Conservation (phyloP, 2,888 invertebrate genomes). For the Philereme vetulata region DNA sequence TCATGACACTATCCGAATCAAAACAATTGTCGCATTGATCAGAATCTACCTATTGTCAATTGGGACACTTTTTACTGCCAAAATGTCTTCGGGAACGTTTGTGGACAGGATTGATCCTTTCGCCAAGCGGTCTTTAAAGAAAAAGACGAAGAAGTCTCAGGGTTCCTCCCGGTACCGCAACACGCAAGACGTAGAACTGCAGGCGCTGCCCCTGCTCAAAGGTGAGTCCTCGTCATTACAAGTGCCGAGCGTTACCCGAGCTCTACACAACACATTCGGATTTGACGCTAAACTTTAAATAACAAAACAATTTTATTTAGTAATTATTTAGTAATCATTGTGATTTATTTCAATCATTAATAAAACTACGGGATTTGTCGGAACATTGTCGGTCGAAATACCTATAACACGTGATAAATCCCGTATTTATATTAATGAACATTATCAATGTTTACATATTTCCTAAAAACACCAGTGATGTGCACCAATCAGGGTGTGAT, state of each 20-base stretch:
- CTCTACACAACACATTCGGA: conserved; percentile 11
- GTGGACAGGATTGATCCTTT: conserved; percentile 99
- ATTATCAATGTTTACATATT: conserved; percentile 10
- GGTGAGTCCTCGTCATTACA: conserved; percentile 84
- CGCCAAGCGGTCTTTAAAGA: conserved; percentile 98
- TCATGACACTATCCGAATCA: conserved; percentile 81
- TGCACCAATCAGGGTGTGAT: background rate
- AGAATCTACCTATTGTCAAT: conserved; percentile 78
- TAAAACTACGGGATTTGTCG: too few relatives aligned
- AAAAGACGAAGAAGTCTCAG: conserved; percentile 99
- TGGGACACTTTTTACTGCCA: conserved; percentile 80
- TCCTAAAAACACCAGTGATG: background rate
- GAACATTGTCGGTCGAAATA: too few relatives aligned
- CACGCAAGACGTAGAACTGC: conserved; percentile 98
- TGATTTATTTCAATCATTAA: too few relatives aligned
- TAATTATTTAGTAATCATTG: too few relatives aligned
- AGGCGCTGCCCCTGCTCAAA: conserved; percentile 98
- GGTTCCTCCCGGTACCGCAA: conserved; percentile 99
- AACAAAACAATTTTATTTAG: background rate
- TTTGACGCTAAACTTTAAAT: conserved; percentile 7
- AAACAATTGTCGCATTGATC: conserved; percentile 80
- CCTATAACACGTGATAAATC: too few relatives aligned
- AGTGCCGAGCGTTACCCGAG: conserved; percentile 21
- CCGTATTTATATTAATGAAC: too few relatives aligned
- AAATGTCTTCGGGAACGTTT: conserved; percentile 93